Base-by-base conservation (phyloP, 2,797 vertebrate genomes). In the Parotocinclus haroldoi region DNA sequence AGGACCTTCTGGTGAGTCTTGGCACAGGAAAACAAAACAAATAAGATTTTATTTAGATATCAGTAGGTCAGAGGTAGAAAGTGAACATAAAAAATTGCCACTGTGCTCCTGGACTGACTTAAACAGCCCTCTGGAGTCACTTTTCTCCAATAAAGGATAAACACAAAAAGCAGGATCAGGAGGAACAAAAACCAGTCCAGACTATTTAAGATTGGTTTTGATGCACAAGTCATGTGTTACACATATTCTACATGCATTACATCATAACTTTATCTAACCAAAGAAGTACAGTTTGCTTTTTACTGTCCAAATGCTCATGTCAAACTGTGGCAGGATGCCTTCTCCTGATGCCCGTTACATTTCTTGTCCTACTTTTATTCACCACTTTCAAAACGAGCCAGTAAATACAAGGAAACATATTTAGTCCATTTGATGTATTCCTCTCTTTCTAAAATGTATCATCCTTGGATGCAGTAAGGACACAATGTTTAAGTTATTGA, bases 1-100 rank as follows among this genome's bases (percentile, higher is more conserved):
- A 72, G 70, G 70, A 74, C 59, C 61, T 67, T 69, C 59, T 12
- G 60, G 19, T 8, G 44, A 40, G 18, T 38, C 38, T 56, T 62
- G 66, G 63, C 48, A 17, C 38, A 48, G 62, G 69, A 71, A 77
- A 63, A 61, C 37, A 39, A 78, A 80, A 58, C 37, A 39, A 78
- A 80, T 68, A 76, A 59, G 65, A 74, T 80, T 79, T 66, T 42
- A 77, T 79, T 72, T 63, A 66, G 52, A 71, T 36, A 76, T 75
- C 73, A 59, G 60, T 69, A 68, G 78, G 78, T 81, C 67, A 75
- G 59, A 57, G 71, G 54, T 11, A 42, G 48, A 72, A 72, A 55
- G 58, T 50, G 45, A 69, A 53, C 46, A 53, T 50, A 50, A 50
- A 69, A 72, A 39, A 68, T 45, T 45, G 56, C 50, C 58, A 63